phyloP scores from a whole-genome alignment of 2,797 vertebrate genomes.

The Cercopithecus diana region DNA sequence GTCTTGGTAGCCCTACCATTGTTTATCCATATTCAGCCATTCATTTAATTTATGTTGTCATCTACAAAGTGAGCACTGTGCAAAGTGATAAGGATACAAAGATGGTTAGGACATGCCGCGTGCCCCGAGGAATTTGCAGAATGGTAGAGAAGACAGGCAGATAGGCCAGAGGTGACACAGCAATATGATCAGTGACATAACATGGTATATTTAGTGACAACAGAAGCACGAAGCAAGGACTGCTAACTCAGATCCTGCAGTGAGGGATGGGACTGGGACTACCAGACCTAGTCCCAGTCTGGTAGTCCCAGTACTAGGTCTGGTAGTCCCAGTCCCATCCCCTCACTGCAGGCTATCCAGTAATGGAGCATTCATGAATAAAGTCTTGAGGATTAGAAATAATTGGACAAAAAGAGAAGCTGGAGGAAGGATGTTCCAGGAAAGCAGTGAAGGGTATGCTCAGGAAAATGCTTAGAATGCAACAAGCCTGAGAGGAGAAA shows the following conservation, averaged over 20 bases:
- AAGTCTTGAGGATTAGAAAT: neutral
- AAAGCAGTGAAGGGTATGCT: neutral
- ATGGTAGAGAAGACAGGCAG: neutral
- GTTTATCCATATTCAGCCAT: neutral
- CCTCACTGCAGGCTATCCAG: no score
- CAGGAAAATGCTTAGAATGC: neutral
- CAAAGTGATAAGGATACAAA: neutral
- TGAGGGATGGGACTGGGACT: neutral
- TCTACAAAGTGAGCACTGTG: neutral
- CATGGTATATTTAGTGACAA: neutral
- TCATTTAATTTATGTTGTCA: neutral
- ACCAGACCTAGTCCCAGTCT: no score
- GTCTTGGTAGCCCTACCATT: fast-evolving
- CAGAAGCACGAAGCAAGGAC: neutral
- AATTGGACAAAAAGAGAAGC: neutral
- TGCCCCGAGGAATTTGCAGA: neutral
- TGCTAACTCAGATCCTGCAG: neutral
- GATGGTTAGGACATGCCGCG: neutral
- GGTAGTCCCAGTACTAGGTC: no score
- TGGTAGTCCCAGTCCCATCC: no score
- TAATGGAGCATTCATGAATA: neutral
- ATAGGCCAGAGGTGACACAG: neutral
- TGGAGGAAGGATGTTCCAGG: neutral
- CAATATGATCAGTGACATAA: neutral
- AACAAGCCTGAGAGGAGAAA: neutral